Percentiles rank a stretch among this genome's conserved stretches.
Conservation (phyloP, 2,888 invertebrate species). For the Pocota personata region DNA sequence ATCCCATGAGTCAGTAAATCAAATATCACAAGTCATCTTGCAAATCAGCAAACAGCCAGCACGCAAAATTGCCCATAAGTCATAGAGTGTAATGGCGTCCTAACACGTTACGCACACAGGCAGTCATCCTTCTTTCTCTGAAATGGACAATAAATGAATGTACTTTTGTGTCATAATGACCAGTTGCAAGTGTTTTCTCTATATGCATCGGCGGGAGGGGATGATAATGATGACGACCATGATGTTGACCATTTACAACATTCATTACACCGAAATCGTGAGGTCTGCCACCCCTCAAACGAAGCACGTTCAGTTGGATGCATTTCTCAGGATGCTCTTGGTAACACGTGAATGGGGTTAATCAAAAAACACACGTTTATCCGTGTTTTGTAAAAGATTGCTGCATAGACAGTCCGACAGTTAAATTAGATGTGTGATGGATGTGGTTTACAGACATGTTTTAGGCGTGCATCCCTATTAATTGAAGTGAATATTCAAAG, state of each 20-base stretch:
- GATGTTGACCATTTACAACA: slow-evolving; percentile 51
- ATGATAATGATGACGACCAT: slow-evolving; percentile 44
- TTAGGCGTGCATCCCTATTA: slow-evolving; percentile 6
- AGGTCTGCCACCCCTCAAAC: slow-evolving; percentile 32
- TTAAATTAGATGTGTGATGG: slow-evolving; percentile 66
- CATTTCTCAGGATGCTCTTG: slow-evolving; percentile 26
- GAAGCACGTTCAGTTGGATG: slow-evolving; percentile 33
- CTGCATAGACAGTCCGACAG: slow-evolving; percentile 16
- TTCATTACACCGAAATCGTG: slow-evolving; percentile 52
- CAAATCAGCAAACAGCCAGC: background rate
- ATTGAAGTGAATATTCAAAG: slow-evolving; percentile 36
- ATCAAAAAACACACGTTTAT: slow-evolving; percentile 40
- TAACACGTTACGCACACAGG: slow-evolving; percentile 44
- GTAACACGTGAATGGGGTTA: slow-evolving; percentile 23
- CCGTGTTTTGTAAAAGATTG: slow-evolving; percentile 30
- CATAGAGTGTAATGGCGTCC: slow-evolving; percentile 28
- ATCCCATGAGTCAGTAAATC: slow-evolving; percentile 21
- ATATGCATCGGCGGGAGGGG: background rate
- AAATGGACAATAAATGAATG: slow-evolving; percentile 28
- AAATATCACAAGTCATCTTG: slow-evolving; percentile 30
- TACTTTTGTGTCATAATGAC: slow-evolving; percentile 28
- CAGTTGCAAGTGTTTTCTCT: slow-evolving; percentile 18
- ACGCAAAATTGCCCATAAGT: slow-evolving; percentile 37
- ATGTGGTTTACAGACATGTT: slow-evolving; percentile 67
- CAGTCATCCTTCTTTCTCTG: slow-evolving; percentile 2